Percentiles rank a stretch among this genome's conserved stretches.
Conservation (phyloP, 2,113 vertebrate species). For the Pelecanus crispus region DNA sequence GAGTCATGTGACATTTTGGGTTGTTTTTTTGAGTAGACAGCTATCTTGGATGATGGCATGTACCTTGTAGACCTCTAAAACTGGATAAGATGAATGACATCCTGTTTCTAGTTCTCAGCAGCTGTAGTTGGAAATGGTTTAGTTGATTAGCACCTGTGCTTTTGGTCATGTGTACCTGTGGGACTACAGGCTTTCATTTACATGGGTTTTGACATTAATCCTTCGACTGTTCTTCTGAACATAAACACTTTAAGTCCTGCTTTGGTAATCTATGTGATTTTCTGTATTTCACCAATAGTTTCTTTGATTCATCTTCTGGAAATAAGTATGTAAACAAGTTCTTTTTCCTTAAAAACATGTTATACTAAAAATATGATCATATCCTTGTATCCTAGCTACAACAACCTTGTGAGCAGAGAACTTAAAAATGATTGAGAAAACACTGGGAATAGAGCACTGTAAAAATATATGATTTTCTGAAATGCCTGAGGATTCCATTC, state of each 20-base stretch:
- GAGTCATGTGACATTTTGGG: too few relatives aligned
- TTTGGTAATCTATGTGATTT: background rate
- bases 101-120: background rate
- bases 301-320: background rate
- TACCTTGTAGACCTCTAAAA: background rate
- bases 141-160: background rate
- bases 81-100: background rate
- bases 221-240: background rate
- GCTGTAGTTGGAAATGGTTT: background rate
- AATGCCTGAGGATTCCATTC: background rate
- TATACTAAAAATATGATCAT: background rate
- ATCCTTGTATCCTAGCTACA: background rate
- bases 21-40: background rate
- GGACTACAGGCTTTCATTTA: background rate
- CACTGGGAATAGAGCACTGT: background rate
- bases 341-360: fast-evolving
- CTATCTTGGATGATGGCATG: background rate
- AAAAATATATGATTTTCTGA: background rate
- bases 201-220: background rate
- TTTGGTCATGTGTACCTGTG: background rate
- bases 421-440: background rate
- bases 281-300: background rate
- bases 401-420: background rate
- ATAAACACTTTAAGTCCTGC: background rate
- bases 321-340: background rate